These are phyloP conservation scores for Chelmon rostratus DNA, from an alignment of 2,797 vertebrate species.

Conservation along the genomic window DNA sequence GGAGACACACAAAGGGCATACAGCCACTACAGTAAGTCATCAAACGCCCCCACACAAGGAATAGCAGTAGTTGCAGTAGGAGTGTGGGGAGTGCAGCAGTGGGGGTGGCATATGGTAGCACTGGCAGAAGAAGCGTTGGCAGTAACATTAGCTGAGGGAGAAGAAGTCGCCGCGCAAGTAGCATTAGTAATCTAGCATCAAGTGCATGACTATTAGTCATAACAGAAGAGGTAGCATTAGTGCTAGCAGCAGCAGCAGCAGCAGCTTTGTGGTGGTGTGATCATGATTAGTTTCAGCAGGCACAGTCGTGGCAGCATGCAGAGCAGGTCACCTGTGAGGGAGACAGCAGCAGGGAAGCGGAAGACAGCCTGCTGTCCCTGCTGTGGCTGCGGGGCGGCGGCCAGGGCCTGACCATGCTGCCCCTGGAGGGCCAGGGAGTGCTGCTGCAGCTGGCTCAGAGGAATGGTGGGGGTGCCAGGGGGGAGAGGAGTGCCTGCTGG, in stretches of 20 bases:
- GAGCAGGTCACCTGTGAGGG: slow-evolving; percentile 86
- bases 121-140: not conserved
- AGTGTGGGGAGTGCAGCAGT: slow-evolving; percentile 1
- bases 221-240: slow-evolving; percentile 34
- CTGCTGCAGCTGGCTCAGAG: slow-evolving; percentile 88
- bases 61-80: not conserved
- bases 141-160: slow-evolving; percentile 15
- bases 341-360: slow-evolving; percentile 88
- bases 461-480: slow-evolving; percentile 87
- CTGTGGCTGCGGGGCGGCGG: slow-evolving; percentile 78
- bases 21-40: slow-evolving; percentile 41
- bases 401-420: slow-evolving; percentile 84
- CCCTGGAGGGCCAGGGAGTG: slow-evolving; percentile 87
- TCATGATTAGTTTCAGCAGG: slow-evolving; percentile 30
- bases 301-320: slow-evolving; percentile 57
- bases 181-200: slow-evolving; percentile 15
- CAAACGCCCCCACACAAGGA: slow-evolving; percentile 9
- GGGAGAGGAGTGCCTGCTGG: slow-evolving; percentile 87
- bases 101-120: slow-evolving; percentile 1
- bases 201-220: slow-evolving; percentile 3
- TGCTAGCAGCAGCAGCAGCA: slow-evolving; percentile 11
- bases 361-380: slow-evolving; percentile 89
- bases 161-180: not conserved
- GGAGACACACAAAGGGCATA: slow-evolving; percentile 55
- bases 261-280: slow-evolving; percentile 10